phyloP scores from a whole-genome alignment of 2,888 invertebrate species.

The Rotaria socialis region DNA sequence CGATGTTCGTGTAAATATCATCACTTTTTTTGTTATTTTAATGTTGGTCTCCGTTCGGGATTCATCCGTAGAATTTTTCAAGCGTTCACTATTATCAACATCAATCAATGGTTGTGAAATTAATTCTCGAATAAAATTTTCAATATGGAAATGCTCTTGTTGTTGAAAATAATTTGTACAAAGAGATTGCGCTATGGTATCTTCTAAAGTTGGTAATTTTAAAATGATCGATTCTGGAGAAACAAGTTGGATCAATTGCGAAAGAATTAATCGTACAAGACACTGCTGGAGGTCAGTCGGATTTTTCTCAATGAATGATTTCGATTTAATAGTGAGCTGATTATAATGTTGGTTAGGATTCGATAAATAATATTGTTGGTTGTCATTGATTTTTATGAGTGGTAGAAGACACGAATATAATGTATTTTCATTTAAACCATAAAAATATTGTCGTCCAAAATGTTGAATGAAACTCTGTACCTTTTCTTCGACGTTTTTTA shows the following conservation, averaged over 20 bases:
- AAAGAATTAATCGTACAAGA: not conserved
- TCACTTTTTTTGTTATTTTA: not conserved
- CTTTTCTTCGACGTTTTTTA: not conserved
- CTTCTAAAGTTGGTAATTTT: not conserved
- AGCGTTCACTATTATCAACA: not conserved
- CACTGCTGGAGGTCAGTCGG: not conserved
- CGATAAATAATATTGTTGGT: not conserved
- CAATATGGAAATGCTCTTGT: not conserved
- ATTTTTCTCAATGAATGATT: not conserved
- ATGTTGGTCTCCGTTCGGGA: not conserved
- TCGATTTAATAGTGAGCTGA: not conserved
- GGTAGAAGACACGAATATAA: not conserved
- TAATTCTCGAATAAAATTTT: not conserved
- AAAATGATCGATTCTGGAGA: slow-evolving; percentile 5
- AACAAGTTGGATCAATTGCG: not conserved
- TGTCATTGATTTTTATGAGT: not conserved
- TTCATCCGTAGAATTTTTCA: not conserved
- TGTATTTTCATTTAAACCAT: not conserved
- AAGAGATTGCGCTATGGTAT: not conserved
- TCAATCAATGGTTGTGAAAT: not conserved
- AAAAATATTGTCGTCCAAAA: not conserved
- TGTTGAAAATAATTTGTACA: not conserved
- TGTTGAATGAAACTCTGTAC: not conserved
- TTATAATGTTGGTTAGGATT: not conserved
- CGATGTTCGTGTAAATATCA: slow-evolving; percentile 7